These are phyloP conservation scores for Hydroisotoma schaefferi DNA, from an alignment of 2,888 invertebrate genomes.

Conservation along the genomic window DNA sequence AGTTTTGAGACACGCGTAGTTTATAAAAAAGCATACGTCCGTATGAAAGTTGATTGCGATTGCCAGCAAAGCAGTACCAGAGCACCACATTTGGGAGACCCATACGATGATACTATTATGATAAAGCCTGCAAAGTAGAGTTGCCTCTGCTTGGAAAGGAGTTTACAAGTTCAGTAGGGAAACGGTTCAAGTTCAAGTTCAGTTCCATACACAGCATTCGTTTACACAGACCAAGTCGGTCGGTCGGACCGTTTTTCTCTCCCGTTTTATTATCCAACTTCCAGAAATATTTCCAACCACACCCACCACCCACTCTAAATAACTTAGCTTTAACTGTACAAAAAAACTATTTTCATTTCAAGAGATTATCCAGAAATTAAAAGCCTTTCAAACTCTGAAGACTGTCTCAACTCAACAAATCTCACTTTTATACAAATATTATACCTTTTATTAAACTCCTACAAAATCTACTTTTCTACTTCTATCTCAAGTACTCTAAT, in stretches of 20 bases:
- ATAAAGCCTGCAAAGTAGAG: no score
- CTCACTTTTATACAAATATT: no score
- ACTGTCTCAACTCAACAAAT: neutral
- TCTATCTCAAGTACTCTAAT: neutral
- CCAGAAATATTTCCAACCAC: neutral
- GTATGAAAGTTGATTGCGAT: no score
- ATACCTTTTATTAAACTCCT: no score
- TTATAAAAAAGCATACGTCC: neutral
- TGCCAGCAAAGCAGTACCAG: no score
- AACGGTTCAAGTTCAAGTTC: slow-evolving; percentile 48
- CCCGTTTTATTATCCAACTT: neutral
- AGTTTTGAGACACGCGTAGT: slow-evolving; percentile 18
- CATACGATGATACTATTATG: neutral
- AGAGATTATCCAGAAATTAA: slow-evolving; percentile 12
- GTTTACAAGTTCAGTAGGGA: slow-evolving; percentile 43
- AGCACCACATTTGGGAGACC: neutral
- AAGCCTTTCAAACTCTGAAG: slow-evolving; percentile 2
- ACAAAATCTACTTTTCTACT: neutral
- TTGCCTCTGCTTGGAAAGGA: slow-evolving; percentile 19
- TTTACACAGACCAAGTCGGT: slow-evolving; percentile 1
- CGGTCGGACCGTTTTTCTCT: slow-evolving; percentile 1
- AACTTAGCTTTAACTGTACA: neutral
- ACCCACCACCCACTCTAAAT: neutral
- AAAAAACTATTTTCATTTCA: neutral
- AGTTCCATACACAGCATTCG: slow-evolving; percentile 11